A percentile compares a stretch with the other conserved stretches of the same genome.
Evolutionary conservation across 1,140 invertebrate species (phyloP).

Genomic region (Drosophila sechellia): DNA sequence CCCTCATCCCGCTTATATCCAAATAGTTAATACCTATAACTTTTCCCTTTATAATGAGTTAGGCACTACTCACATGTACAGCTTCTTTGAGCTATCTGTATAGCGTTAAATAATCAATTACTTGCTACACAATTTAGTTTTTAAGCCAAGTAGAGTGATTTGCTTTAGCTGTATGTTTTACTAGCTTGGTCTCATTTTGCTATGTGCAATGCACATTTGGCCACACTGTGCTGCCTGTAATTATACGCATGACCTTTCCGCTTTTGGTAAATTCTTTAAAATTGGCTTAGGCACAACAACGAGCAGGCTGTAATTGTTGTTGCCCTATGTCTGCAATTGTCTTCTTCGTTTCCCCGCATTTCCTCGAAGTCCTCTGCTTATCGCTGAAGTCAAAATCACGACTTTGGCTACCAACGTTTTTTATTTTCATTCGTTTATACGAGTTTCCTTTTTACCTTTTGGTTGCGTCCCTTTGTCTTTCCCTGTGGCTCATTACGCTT

Average conservation of each 20-base stretch:
- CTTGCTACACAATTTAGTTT: too few species aligned
- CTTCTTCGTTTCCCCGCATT: slow-evolving; percentile 4
- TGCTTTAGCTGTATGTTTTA: neutral
- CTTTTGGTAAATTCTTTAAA: slow-evolving; percentile 36
- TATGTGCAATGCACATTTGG: slow-evolving; percentile 12
- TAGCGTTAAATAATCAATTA: too few species aligned
- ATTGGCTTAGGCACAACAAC: slow-evolving; percentile 42
- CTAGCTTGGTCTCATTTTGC: neutral
- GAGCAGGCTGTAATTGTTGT: slow-evolving; percentile 26
- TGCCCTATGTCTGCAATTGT: slow-evolving; percentile 30
- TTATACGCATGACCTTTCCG: slow-evolving; percentile 52
- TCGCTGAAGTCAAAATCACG: slow-evolving; percentile 78
- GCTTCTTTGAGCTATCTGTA: too few species aligned
- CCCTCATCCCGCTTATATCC: too few species aligned
- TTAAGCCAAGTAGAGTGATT: too few species aligned
- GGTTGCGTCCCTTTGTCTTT: slow-evolving; percentile 38
- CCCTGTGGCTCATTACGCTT: slow-evolving; percentile 47
- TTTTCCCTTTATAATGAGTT: too few species aligned
- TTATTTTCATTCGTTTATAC: slow-evolving; percentile 36
- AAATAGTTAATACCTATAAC: too few species aligned
- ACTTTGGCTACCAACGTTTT: slow-evolving; percentile 61
- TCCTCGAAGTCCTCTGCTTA: slow-evolving; percentile 53
- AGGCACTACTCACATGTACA: too few species aligned
- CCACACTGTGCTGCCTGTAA: slow-evolving; percentile 17
- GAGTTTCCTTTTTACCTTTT: slow-evolving; percentile 7